phyloP scores from a whole-genome alignment of 2,113 vertebrate genomes.

The Platysteira castanea region DNA sequence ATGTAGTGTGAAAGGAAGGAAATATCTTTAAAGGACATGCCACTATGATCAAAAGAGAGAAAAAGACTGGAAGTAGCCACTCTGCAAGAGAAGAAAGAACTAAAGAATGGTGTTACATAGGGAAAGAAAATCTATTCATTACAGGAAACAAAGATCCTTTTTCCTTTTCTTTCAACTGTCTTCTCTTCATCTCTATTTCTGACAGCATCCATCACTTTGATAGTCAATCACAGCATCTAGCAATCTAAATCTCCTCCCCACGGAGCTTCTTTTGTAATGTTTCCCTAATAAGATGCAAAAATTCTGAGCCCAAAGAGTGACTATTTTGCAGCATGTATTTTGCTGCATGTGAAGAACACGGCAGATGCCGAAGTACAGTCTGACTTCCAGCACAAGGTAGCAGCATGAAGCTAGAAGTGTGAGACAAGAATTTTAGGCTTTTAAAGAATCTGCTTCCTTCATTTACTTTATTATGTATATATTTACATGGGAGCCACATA shows the following conservation, averaged over 20 bases:
- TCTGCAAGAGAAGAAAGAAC: background rate
- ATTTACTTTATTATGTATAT: background rate
- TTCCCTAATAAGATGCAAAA: conserved; percentile 42
- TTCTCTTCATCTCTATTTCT: conserved; percentile 30
- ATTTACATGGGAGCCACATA: background rate
- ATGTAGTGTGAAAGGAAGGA: background rate
- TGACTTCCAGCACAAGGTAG: background rate
- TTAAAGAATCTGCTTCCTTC: background rate
- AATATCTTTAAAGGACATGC: background rate
- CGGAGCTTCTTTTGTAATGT: conserved; percentile 13
- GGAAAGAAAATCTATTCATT: conserved; percentile 35
- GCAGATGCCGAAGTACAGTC: background rate
- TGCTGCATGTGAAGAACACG: background rate
- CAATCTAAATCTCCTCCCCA: conserved; percentile 7
- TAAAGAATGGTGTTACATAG: background rate
- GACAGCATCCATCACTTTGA: conserved; percentile 58
- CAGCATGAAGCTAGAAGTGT: background rate
- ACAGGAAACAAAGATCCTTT: conserved; percentile 41
- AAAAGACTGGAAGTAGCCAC: background rate
- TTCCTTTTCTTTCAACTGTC: conserved; percentile 41
- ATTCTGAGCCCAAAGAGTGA: background rate
- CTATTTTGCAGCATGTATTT: background rate
- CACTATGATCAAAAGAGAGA: background rate
- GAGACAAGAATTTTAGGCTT: background rate
- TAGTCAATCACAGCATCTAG: conserved; percentile 2